phyloP scores from a whole-genome alignment of 2,797 vertebrate species.

The Neostethus bicornis region DNA sequence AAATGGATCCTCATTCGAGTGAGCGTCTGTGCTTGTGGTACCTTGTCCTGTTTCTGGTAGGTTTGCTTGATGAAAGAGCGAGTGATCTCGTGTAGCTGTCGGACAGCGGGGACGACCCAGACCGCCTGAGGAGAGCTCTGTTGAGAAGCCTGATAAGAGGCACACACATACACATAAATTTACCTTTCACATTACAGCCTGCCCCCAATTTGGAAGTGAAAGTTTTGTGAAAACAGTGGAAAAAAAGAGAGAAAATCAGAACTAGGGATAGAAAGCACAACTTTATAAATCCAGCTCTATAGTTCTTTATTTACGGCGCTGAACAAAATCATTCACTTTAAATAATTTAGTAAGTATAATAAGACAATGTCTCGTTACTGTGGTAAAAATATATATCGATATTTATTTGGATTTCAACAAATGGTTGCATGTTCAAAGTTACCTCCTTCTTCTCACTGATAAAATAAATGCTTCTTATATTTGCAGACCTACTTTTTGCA shows the following conservation, averaged over 20 bases:
- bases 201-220: slow-evolving; percentile 10
- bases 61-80: slow-evolving; percentile 99
- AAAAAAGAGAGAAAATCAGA: slow-evolving; percentile 36
- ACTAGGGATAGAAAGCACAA: slow-evolving; percentile 39
- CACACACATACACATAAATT: slow-evolving; percentile 10
- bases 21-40: slow-evolving; percentile 50
- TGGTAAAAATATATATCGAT: no score
- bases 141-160: slow-evolving; percentile 87
- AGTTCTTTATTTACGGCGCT: no score
- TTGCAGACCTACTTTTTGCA: no score
- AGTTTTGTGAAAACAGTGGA: slow-evolving; percentile 7
- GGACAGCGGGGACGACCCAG: slow-evolving; percentile 98
- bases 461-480: no score
- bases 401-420: no score
- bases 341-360: no score
- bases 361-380: no score
- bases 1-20: neutral
- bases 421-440: no score
- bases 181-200: slow-evolving; percentile 20
- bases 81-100: slow-evolving; percentile 98
- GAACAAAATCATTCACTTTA: no score
- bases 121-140: slow-evolving; percentile 94
- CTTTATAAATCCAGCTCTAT: slow-evolving; percentile 9
- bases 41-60: slow-evolving; percentile 99
- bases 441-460: no score